phyloP scores from a whole-genome alignment of 2,888 invertebrate species.

The Siphlonurus alternatus region DNA sequence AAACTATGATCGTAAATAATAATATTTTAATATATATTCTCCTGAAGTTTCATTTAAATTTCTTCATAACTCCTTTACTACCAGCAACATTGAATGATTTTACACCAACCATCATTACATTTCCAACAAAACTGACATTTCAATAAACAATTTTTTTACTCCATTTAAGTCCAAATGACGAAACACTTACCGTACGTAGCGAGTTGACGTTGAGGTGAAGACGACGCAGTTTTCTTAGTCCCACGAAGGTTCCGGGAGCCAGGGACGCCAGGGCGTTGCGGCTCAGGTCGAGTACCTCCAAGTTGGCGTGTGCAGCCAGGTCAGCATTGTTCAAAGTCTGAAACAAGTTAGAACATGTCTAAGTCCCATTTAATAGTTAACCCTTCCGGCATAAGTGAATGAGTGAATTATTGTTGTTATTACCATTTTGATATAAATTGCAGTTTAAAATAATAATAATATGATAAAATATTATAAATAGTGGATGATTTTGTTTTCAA shows the following conservation, averaged over 20 bases:
- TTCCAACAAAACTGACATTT: neutral
- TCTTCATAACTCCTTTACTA: no score
- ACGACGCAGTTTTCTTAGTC: slow-evolving; percentile 48
- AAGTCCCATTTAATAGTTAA: neutral
- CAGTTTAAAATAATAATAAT: no score
- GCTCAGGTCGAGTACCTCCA: slow-evolving; percentile 66
- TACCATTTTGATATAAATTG: neutral
- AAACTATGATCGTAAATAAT: no score
- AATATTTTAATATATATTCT: no score
- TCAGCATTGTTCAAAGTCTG: slow-evolving; percentile 63
- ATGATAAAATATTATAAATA: no score
- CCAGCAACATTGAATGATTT: no score
- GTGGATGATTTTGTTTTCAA: no score
- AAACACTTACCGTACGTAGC: slow-evolving; percentile 65
- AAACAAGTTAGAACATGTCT: no score
- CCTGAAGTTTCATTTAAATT: no score
- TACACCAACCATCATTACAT: neutral
- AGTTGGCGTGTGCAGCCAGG: slow-evolving; percentile 42
- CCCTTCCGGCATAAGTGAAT: neutral
- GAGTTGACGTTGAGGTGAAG: slow-evolving; percentile 76
- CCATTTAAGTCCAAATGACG: no score
- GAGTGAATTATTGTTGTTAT: neutral
- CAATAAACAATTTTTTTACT: no score
- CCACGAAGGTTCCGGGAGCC: slow-evolving; percentile 64
- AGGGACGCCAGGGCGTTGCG: slow-evolving; percentile 69